phyloP scores from a whole-genome alignment of 2,888 invertebrate genomes.

The Mayetiola destructor region DNA sequence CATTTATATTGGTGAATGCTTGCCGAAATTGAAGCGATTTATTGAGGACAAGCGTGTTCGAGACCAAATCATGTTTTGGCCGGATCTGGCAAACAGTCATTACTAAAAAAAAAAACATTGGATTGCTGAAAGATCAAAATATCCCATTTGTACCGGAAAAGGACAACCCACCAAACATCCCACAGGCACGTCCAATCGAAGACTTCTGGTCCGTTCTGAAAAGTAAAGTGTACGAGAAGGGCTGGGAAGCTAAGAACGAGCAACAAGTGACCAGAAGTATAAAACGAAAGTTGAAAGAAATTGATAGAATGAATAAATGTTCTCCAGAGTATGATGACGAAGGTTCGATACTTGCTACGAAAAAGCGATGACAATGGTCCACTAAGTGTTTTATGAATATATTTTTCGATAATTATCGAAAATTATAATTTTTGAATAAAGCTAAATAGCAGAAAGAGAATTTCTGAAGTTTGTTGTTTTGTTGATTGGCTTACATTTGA shows the following conservation, averaged over 20 bases:
- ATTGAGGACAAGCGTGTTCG: background rate
- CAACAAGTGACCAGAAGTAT: background rate
- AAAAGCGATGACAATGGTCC: background rate
- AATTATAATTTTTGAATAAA: too few species aligned
- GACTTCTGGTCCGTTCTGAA: constrained; percentile 14
- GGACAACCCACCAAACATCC: constrained; percentile 16
- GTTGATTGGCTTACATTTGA: too few species aligned
- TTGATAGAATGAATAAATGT: background rate
- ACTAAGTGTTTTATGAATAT: too few species aligned
- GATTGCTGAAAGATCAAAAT: background rate
- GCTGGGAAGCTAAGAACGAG: constrained; percentile 8
- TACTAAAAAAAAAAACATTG: background rate
- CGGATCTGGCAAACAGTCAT: background rate
- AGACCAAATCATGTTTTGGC: background rate
- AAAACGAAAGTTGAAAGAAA: background rate
- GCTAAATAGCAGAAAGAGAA: too few species aligned
- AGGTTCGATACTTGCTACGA: background rate
- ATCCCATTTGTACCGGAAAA: constrained; percentile 16
- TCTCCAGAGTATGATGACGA: background rate
- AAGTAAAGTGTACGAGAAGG: constrained; percentile 13
- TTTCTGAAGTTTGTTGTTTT: too few species aligned
- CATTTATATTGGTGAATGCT: constrained; percentile 11
- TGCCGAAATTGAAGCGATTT: background rate
- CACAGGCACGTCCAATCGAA: constrained; percentile 17
- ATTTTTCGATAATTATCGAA: too few species aligned